phyloP scores from a whole-genome alignment of 1,140 invertebrate species.

The Penaeus vannamei region DNA sequence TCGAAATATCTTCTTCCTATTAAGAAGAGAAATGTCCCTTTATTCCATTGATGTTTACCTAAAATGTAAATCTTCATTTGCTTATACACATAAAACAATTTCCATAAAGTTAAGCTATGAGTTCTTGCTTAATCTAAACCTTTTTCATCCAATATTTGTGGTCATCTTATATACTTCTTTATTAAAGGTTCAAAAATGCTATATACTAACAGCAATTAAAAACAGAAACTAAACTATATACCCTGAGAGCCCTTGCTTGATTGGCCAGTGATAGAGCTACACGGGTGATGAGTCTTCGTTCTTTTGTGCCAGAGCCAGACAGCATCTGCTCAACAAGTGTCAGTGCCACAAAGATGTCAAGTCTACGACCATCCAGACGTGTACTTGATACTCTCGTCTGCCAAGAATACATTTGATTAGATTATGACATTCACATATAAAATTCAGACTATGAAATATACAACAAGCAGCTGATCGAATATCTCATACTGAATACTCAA shows the following conservation, averaged over 20 bases:
- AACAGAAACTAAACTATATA: background rate
- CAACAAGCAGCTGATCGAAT: too few relatives aligned
- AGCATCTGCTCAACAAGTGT: constrained; percentile 58
- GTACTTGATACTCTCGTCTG: constrained; percentile 49
- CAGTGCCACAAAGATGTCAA: constrained; percentile 55
- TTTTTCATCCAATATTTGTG: too few relatives aligned
- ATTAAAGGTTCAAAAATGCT: background rate
- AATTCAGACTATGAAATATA: too few relatives aligned
- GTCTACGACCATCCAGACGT: constrained; percentile 41
- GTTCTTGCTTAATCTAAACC: too few relatives aligned
- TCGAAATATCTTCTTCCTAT: constrained; percentile 74
- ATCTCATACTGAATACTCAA: too few relatives aligned
- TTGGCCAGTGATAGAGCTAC: constrained; percentile 54
- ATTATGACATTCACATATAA: background rate
- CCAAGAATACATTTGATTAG: background rate
- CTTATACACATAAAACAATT: background rate
- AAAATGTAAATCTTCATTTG: too few relatives aligned
- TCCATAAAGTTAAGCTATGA: too few relatives aligned
- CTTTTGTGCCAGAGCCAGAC: constrained; percentile 53
- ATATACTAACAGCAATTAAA: background rate
- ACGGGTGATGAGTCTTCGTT: constrained; percentile 44
- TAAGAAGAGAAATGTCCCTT: background rate
- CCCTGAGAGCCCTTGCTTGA: constrained; percentile 52
- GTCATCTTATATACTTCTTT: background rate
- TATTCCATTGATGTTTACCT: too few relatives aligned